Evolutionary conservation across 2,113 vertebrate species (phyloP).

Genomic region (Brachypteracias leptosomus): DNA sequence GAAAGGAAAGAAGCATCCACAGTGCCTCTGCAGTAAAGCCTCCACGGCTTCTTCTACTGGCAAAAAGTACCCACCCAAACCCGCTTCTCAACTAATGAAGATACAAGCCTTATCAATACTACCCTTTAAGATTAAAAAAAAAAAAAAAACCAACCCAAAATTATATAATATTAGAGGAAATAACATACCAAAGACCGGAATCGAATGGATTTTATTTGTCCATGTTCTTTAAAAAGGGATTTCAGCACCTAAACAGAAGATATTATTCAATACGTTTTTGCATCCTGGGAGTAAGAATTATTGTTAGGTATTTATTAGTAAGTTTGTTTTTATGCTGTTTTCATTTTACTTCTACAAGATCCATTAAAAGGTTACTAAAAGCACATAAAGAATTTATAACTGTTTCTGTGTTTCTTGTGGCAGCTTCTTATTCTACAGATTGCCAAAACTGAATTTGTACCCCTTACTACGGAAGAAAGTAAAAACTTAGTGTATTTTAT

Average conservation of each 20-base stretch:
- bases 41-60: background rate
- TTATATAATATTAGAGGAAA: background rate
- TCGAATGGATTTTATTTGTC: constrained; percentile 86
- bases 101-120: background rate
- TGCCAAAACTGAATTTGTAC: background rate
- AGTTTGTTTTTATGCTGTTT: background rate
- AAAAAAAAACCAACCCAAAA: no score
- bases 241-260: constrained; percentile 78
- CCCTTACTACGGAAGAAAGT: background rate
- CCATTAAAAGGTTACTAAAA: background rate
- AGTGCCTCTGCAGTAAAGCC: background rate
- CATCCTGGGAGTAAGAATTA: background rate
- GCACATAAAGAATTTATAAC: background rate
- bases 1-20: background rate
- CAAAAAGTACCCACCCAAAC: background rate
- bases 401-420: background rate
- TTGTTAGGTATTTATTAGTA: background rate
- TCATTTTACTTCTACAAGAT: background rate
- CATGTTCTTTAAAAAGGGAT: constrained; percentile 83
- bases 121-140: background rate
- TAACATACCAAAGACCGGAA: constrained; percentile 90
- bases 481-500: background rate
- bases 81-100: background rate
- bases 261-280: background rate
- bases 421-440: background rate